These are phyloP conservation scores for Tokudaia tokunoshimensis DNA, from an alignment of 2,797 vertebrate genomes.

Conservation along the genomic window DNA sequence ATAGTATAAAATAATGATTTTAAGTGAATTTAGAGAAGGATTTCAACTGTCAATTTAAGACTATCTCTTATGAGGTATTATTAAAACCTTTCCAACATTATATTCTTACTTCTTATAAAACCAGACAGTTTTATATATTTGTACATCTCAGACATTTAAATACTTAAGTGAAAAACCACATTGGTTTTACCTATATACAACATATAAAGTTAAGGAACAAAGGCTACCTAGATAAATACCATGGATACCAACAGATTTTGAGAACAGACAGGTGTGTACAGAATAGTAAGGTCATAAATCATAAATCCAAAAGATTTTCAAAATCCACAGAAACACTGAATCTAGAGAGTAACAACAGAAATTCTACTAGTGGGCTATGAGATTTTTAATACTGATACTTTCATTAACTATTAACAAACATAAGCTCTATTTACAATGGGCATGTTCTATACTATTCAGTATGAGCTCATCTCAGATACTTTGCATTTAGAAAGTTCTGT, in stretches of 20 bases:
- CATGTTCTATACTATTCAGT: background rate
- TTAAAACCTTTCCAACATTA: slow-evolving; percentile 49
- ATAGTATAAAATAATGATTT: slow-evolving; percentile 3
- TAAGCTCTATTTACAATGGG: background rate
- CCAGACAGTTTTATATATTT: slow-evolving; percentile 12
- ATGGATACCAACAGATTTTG: background rate
- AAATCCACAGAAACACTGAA: slow-evolving; percentile 30
- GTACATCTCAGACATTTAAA: background rate
- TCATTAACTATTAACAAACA: slow-evolving; percentile 34
- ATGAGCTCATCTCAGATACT: background rate
- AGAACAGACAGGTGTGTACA: background rate
- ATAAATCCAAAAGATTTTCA: background rate
- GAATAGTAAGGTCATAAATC: background rate
- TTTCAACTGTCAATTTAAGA: slow-evolving; percentile 14
- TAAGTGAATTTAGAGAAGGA: slow-evolving; percentile 29
- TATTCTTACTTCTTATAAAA: slow-evolving; percentile 35
- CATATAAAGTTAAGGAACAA: slow-evolving; percentile 20
- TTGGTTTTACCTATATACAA: background rate
- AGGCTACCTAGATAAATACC: background rate
- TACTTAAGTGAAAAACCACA: background rate
- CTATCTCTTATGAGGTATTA: background rate
- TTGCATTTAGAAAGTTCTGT: background rate
- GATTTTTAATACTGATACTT: background rate
- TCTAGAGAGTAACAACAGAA: slow-evolving; percentile 16
- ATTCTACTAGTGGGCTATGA: background rate